phyloP scores from a whole-genome alignment of 2,797 vertebrate species.

The Menidia menidia region DNA sequence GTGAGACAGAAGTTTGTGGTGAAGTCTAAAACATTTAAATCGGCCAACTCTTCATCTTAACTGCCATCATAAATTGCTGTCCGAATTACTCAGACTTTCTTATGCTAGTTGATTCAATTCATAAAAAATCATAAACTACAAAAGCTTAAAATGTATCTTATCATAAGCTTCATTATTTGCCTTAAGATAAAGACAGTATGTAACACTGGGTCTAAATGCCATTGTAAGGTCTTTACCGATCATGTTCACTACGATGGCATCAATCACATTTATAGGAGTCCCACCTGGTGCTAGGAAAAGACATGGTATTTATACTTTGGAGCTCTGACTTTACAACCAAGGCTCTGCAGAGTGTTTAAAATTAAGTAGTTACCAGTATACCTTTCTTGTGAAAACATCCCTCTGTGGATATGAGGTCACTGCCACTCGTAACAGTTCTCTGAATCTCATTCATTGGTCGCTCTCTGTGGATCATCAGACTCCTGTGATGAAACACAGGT shows the following conservation, averaged over 20 bases:
- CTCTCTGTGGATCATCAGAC: constrained; percentile 36
- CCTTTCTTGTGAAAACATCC: constrained; percentile 13
- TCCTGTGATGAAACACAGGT: constrained; percentile 38
- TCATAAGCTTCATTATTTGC: background rate
- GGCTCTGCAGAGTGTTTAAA: constrained; percentile 15
- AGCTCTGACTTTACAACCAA: constrained; percentile 32
- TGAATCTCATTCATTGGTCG: constrained; percentile 20
- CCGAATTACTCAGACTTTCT: too few relatives aligned
- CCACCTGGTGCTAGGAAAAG: constrained; percentile 26
- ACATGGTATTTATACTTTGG: constrained; percentile 17
- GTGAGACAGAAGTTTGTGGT: too few relatives aligned
- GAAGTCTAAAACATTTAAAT: background rate
- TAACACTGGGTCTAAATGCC: constrained; percentile 38
- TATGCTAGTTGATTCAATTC: background rate
- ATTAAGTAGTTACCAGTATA: constrained; percentile 20
- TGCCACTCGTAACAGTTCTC: constrained; percentile 19
- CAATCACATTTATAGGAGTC: too few relatives aligned
- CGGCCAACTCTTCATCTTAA: background rate
- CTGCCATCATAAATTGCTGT: too few relatives aligned
- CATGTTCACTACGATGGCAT: constrained; percentile 12
- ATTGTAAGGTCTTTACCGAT: constrained; percentile 48
- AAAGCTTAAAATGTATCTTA: background rate
- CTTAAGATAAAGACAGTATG: background rate
- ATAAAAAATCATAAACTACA: background rate
- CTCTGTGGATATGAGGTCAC: constrained; percentile 11